These are phyloP conservation scores for Ceratitis capitata DNA, from an alignment of 1,140 invertebrate genomes.

Conservation along the genomic window DNA sequence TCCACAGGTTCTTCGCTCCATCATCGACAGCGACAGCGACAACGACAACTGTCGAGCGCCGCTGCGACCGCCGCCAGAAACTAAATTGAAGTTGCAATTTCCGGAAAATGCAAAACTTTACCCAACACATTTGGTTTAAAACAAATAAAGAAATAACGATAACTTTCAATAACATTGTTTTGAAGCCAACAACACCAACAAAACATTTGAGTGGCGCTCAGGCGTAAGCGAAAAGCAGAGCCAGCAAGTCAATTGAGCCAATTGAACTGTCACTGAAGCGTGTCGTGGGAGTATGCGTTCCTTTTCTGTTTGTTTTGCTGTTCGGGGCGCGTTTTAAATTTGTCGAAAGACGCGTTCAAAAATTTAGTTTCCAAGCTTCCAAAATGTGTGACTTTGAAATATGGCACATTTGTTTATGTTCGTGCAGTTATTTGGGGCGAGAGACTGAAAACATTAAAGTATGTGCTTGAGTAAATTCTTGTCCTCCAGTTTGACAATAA, in stretches of 20 bases:
- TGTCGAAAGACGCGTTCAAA: not conserved
- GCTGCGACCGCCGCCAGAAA: not conserved
- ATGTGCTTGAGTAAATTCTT: too few species aligned
- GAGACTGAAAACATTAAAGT: too few species aligned
- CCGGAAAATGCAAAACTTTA: constrained; percentile 32
- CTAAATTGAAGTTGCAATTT: constrained; percentile 14
- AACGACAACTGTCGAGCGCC: not conserved
- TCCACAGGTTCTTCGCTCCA: not conserved
- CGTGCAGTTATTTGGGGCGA: too few species aligned
- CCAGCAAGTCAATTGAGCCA: too few species aligned
- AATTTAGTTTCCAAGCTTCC: not conserved
- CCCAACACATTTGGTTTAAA: constrained; percentile 28
- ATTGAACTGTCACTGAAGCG: constrained; percentile 29
- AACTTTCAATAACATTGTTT: constrained; percentile 8
- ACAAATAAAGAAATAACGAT: constrained; percentile 36
- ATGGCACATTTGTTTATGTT: not conserved
- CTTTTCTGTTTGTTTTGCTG: not conserved
- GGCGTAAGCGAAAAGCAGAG: not conserved
- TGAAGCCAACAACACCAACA: not conserved
- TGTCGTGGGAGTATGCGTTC: not conserved
- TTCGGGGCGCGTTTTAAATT: not conserved
- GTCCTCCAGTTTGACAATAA: too few species aligned
- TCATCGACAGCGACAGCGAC: not conserved
- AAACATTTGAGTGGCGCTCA: not conserved
- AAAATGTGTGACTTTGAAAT: not conserved